Evolutionary conservation across 1,140 invertebrate species (phyloP), one percentile per base, ranked within the genome.

Genomic region (Coelopa frigida): DNA sequence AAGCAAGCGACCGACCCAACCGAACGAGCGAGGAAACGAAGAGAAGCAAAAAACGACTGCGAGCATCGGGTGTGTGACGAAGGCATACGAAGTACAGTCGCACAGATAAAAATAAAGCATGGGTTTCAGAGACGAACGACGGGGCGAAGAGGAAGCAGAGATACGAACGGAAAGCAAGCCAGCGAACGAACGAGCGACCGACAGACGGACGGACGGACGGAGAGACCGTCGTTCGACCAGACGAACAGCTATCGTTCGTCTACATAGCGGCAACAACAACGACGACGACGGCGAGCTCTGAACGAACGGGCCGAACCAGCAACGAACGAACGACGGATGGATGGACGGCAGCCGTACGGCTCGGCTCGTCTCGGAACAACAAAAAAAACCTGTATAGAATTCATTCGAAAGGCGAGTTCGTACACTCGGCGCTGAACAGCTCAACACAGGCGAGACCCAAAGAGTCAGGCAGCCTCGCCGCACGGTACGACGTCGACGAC

Each of bases 91-190:
- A 57, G 60, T 63, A 63, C 60, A 63, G 60, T 63, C 60, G 58
- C 60, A 63, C 54, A 58, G 60, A 57, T 63, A 63, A 63, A 63
- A 63, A 63, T 63, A 62, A 62, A 62, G 56, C 53, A 48, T 53
- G 50, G 59, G 54, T 48, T 39, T 44, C 24, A 22, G 49, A 50
- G 46, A 44, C 24, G 40, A 49, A 48, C 46, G 24, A 44, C 27
- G 35, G 43, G 41, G 46, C 42, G 45, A 33, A 36, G 36, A 37
- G 39, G 39, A 37, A 29, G 12, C 12, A 39, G 42, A 42, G 14
- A 35, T 21, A 29, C 41, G 24, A 33, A 44, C 49, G 42, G 38
- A 45, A 40, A 49, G 45, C 44, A 49, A 46, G 53, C 48, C 46
- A 48, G 48, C 44, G 48, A 50, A 55, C 45, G 40, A 46, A 47